Evolutionary conservation across 2,113 vertebrate species (phyloP).

Genomic region (Burhinus oedicnemus): DNA sequence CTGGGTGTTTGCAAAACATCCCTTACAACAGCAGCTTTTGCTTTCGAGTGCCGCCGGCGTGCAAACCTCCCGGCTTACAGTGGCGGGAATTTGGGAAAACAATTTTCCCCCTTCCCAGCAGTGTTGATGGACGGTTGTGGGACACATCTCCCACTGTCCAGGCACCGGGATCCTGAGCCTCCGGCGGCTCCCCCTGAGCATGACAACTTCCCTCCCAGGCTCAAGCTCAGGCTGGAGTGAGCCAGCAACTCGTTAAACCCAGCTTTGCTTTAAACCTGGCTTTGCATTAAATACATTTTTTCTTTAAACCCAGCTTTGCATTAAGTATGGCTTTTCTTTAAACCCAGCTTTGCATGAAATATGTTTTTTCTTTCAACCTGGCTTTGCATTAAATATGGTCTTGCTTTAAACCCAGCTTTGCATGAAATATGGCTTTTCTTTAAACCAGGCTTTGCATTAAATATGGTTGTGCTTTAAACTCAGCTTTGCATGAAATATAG

Average conservation of each 20-base stretch:
- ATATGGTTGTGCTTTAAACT: not conserved
- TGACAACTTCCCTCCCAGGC: accelerated
- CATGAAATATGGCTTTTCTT: not conserved
- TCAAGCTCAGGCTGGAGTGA: not conserved
- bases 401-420: not conserved
- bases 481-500: not conserved
- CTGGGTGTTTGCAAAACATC: not conserved
- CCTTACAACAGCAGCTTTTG: not conserved
- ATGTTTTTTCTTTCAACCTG: not conserved
- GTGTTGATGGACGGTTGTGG: accelerated
- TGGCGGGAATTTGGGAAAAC: accelerated
- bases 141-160: accelerated
- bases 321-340: too few relatives aligned
- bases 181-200: not conserved
- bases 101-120: accelerated
- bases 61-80: accelerated
- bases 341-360: too few relatives aligned
- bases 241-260: not conserved
- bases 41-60: not conserved
- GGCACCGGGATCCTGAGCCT: accelerated
- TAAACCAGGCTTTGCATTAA: not conserved
- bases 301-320: too few relatives aligned
- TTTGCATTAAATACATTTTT: too few relatives aligned
- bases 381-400: not conserved
- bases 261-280: too few relatives aligned